These are phyloP conservation scores for Asbolus verrucosus DNA, from an alignment of 1,140 invertebrate species.

Conservation along the genomic window DNA sequence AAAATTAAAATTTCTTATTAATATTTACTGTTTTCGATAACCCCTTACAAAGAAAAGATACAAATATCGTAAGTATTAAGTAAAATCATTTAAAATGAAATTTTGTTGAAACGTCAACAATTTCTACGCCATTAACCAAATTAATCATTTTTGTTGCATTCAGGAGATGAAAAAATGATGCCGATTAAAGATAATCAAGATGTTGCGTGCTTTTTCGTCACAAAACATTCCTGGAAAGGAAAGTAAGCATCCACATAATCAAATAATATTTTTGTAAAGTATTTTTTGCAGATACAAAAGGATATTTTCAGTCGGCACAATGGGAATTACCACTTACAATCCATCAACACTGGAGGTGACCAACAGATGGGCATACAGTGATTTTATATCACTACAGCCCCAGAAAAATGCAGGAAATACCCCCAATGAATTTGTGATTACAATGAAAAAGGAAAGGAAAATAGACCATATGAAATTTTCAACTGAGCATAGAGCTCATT, in stretches of 20 bases:
- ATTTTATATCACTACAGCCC: conserved; percentile 82
- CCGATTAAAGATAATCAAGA: conserved; percentile 90
- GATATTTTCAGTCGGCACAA: conserved; percentile 96
- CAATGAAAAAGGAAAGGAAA: conserved; percentile 91
- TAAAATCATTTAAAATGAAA: not conserved
- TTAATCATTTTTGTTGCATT: conserved; percentile 12
- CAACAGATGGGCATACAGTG: conserved; percentile 92
- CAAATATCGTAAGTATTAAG: not conserved
- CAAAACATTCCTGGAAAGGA: conserved; percentile 97
- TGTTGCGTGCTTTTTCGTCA: conserved; percentile 94
- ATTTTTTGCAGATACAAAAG: conserved; percentile 87
- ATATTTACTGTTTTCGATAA: conserved; percentile 3
- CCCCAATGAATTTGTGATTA: conserved; percentile 85
- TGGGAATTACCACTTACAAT: conserved; percentile 97
- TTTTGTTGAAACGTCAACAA: not conserved
- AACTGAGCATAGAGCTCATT: conserved; percentile 92
- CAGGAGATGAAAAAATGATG: conserved; percentile 73
- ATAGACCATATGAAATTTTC: conserved; percentile 96
- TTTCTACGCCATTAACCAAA: conserved; percentile 16
- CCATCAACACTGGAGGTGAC: conserved; percentile 94
- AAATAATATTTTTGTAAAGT: not conserved
- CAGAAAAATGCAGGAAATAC: conserved; percentile 68
- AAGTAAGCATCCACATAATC: conserved; percentile 75
- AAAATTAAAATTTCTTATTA: conserved; percentile 32
- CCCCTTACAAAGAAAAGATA: not conserved